Evolutionary conservation across 2,888 invertebrate genomes (phyloP), one percentile per base, ranked within the genome.

Genomic region (Crepidodera aurea): DNA sequence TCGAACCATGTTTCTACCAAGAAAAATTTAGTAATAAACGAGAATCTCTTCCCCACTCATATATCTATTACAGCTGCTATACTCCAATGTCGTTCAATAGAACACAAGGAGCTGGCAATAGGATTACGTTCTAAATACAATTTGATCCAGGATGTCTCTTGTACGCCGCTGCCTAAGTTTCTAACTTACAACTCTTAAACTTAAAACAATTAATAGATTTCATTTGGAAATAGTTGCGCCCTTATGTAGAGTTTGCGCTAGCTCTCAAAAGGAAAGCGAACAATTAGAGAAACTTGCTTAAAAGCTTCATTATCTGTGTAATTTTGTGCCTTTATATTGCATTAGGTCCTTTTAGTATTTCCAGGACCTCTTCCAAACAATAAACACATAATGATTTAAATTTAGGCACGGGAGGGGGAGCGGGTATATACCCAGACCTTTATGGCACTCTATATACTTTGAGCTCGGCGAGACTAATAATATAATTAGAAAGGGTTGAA

Each of bases 281-380:
- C 58, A 68, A 66, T 68, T 64, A 68, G 54, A 60, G 62, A 64
- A 64, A 66, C 60, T 62, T 46, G 51, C 62, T 54, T 62, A 65
- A 60, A 62, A 64, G 62, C 58, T 58, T 60, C 66, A 65, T 68
- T 66, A 68, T 68, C 63, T 63, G 34, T 51, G 63, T 65, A 68
- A 68, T 68, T 68, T 63, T 62, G 51, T 60, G 48, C 64, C 63
- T 64, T 66, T 62, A 68, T 67, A 65, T 68, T 55, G 51, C 62
- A 59, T 66, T 60, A 64, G 50, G 57, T 39, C 54, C 56, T 51
- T 54, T 58, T 39, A 50, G 51, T 46, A 51, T 59, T 63, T 65
- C 61, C 42, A 58, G 59, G 50, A 55, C 63, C 50, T 64, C 57
- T 62, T 66, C 42, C 59, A 40, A 66, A 65, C 66, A 65, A 66